Evolutionary conservation across 2,888 invertebrate species (phyloP), one percentile per base, ranked within the genome.

Genomic region (Thera obeliscata): DNA sequence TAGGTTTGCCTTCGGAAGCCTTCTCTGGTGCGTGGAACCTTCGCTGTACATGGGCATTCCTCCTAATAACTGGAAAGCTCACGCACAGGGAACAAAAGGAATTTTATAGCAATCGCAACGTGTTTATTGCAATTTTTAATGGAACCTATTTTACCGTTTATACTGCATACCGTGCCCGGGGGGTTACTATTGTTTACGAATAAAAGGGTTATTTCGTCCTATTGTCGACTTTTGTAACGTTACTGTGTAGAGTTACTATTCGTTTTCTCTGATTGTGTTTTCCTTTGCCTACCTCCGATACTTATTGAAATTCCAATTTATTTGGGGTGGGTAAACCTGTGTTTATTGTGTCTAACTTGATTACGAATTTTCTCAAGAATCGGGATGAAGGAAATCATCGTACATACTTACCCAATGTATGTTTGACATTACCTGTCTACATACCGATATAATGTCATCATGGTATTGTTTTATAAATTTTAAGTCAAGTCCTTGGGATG

Each of bases 161-260:
- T 9, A 2, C 6, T 22, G 6, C 12, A 2, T 41, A 67, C 58
- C 67, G 69, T 67, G 59, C 69, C 55, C 62, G 57, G 70, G 77
- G 79, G 77, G 78, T 74, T 68, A 74, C 76, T 71, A 73, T 77
- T 79, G 79, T 79, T 78, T 81, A 77, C 78, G 67, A 72, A 76
- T 74, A 67, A 76, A 85, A 81, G 84, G 82, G 83, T 82, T 81
- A 74, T 67, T 76, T 78, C 74, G 76, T 77, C 64, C 76, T 66
- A 77, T 81, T 81, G 79, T 78, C 75, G 72, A 73, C 70, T 72
- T 60, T 67, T 73, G 71, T 76, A 70, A 74, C 67, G 73, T 75
- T 77, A 74, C 74, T 77, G 74, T 76, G 74, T 77, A 71, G 64
- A 68, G 62, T 73, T 69, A 66, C 72, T 71, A 68, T 61, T 56